Base-by-base conservation (phyloP, 2,113 vertebrate species). In the Eurystomus gularis region DNA sequence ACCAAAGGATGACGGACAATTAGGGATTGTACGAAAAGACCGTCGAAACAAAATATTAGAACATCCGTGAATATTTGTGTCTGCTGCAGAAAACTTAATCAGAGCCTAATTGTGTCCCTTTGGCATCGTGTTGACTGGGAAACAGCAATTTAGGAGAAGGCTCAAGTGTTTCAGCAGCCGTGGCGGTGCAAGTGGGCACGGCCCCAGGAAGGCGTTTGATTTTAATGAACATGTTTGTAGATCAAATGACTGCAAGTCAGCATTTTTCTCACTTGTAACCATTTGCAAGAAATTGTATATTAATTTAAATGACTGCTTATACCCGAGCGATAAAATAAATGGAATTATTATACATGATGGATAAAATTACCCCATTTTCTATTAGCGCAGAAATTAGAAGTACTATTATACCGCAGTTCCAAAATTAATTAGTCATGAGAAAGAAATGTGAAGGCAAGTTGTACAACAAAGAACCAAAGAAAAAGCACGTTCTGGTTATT, bases 241-340 rank as follows among this genome's bases (percentile, higher is more conserved):
- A 35, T 93, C n/a, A 35, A 90, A 65, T 64, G 88, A 2, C 39
- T 88, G 40, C 71, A 35, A 92, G 31, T 76, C 95, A 85, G 87
- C 17, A 39, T 46, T 96, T 93, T 86, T 23, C 90, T 85, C 11
- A 0, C 61, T 52, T 7, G 54, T 26, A 60, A 77, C 31, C 31
- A 2, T 28, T 83, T 83, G 68, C 71, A 71, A 86, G 71, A 64
- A 58, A 17, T 3, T 31, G 72, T 35, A 6, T 51, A 42, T 90
- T 85, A 70, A 90, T 96, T 91, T n/a, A 60, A 90, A 88, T 52
- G 82, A 35, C 40, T 90, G 68, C 72, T 92, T 42, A 19, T 28
- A 82, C 28, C 29, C 71, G 51, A 66, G 90, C 31, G 28, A 44
- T 76, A 84, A 94, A 92, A 92, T 23, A 76, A 81, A 89, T 14